Conservation (phyloP, 2,888 invertebrate species). For the Tetanocera ferruginea region DNA sequence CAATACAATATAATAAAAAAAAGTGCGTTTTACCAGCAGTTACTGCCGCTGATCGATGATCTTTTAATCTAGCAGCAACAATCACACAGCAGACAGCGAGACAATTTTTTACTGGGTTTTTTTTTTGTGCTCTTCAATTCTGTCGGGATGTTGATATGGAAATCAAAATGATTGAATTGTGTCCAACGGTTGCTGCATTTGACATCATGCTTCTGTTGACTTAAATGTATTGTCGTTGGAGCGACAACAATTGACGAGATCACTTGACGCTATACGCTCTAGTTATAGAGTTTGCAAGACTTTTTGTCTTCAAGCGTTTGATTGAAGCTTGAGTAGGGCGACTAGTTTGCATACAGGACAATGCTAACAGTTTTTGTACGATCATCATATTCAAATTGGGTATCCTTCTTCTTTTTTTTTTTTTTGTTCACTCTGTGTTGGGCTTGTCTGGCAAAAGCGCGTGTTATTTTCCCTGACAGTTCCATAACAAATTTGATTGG, state of each 20-base stretch:
- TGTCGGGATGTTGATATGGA: slow-evolving; percentile 28
- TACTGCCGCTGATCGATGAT: slow-evolving; percentile 52
- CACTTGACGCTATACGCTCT: slow-evolving; percentile 9
- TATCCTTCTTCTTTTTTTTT: no score
- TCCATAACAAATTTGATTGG: slow-evolving; percentile 65
- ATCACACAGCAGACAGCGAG: slow-evolving; percentile 46
- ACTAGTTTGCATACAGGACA: slow-evolving; percentile 32
- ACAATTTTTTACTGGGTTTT: not conserved
- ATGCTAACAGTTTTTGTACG: not conserved
- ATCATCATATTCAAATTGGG: slow-evolving; percentile 24
- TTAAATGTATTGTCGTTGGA: not conserved
- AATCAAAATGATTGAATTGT: slow-evolving; percentile 64
- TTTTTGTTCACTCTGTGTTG: not conserved
- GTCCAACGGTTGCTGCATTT: slow-evolving; percentile 52
- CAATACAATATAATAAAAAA: slow-evolving; percentile 12
- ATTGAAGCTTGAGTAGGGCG: not conserved
- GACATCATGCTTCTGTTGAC: slow-evolving; percentile 47
- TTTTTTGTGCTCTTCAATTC: not conserved
- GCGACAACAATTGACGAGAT: slow-evolving; percentile 29
- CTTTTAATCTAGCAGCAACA: slow-evolving; percentile 64
- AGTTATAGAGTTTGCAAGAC: not conserved
- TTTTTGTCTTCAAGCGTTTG: not conserved
- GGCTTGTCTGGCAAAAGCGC: slow-evolving; percentile 49
- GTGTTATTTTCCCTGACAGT: slow-evolving; percentile 55
- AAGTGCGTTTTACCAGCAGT: slow-evolving; percentile 19